phyloP scores from a whole-genome alignment of 2,113 vertebrate species.

The Mesocricetus auratus region DNA sequence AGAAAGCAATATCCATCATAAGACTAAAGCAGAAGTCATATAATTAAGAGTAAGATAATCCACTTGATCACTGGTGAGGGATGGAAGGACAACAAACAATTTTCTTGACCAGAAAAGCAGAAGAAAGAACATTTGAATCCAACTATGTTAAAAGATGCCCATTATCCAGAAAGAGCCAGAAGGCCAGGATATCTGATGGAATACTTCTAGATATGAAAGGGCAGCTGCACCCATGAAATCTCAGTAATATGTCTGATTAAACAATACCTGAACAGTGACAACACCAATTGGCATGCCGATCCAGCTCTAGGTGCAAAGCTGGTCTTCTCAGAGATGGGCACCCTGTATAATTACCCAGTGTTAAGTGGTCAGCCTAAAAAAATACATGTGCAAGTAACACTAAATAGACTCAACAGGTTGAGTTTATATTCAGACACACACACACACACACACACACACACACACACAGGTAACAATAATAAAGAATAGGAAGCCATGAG shows the following conservation, averaged over 20 bases:
- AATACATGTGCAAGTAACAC: neutral
- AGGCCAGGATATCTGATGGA: neutral
- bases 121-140: conserved; percentile 30
- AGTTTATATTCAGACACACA: neutral
- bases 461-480: neutral
- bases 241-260: neutral
- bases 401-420: neutral
- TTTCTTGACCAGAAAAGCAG: conserved; percentile 35
- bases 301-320: neutral
- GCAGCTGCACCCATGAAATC: neutral
- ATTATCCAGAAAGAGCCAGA: neutral
- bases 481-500: neutral
- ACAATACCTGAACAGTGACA: neutral
- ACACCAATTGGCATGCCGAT: neutral
- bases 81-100: conserved; percentile 3
- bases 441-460: neutral
- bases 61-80: neutral
- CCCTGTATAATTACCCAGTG: neutral
- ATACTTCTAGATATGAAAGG: neutral
- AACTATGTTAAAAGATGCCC: conserved; percentile 42
- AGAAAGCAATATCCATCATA: neutral
- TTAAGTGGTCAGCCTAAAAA: neutral
- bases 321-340: neutral
- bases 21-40: conserved; percentile 19
- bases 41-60: neutral